Conservation (phyloP, 1,140 invertebrate species). For the Drosophila malerkotliana region DNA sequence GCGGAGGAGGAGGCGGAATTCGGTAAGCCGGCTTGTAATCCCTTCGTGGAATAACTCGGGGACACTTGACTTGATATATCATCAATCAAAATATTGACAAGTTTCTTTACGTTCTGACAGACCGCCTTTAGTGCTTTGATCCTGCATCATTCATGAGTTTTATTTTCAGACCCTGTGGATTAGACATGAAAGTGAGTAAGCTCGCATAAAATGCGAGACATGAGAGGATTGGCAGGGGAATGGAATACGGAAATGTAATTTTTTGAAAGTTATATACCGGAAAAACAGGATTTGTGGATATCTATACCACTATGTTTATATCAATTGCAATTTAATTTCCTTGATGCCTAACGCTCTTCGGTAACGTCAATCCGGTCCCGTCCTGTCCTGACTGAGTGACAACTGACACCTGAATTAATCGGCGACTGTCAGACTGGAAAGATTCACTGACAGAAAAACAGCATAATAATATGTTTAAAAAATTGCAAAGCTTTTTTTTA, state of each 20-base stretch:
- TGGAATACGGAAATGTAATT: not conserved
- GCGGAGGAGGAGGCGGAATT: conserved; percentile 73
- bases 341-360: conserved; percentile 1
- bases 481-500: not conserved
- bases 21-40: conserved; percentile 50
- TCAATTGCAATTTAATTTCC: conserved; percentile 34
- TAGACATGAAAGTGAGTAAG: not conserved
- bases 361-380: conserved; percentile 2
- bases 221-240: not conserved
- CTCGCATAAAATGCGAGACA: not conserved
- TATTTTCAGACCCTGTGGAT: conserved; percentile 1
- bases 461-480: not conserved
- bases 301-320: not conserved
- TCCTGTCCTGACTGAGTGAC: conserved; percentile 14
- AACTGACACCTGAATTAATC: conserved; percentile 41
- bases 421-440: conserved; percentile 9
- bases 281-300: not conserved
- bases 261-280: too few relatives aligned
- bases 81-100: conserved; percentile 46
- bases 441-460: conserved; percentile 14
- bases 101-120: conserved; percentile 20
- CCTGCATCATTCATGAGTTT: conserved; percentile 25
- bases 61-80: conserved; percentile 21
- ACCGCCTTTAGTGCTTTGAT: conserved; percentile 28
- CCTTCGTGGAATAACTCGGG: conserved; percentile 12